phyloP scores from a whole-genome alignment of 1,140 invertebrate genomes.

The Dendroctonus valens region DNA sequence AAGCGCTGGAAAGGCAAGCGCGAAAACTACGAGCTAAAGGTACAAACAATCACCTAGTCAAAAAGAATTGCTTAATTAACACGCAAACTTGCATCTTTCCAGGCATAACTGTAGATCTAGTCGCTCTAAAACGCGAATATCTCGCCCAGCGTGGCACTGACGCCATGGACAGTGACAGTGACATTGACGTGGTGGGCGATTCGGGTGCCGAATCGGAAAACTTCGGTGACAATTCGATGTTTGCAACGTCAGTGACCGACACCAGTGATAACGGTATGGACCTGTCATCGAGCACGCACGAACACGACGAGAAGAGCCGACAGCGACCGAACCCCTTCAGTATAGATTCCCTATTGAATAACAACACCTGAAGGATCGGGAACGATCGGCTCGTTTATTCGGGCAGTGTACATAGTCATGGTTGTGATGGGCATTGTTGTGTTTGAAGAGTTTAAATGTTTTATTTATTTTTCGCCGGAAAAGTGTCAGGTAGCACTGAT shows the following conservation, averaged over 20 bases:
- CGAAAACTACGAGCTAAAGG: conserved; percentile 87
- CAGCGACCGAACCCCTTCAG: conserved; percentile 75
- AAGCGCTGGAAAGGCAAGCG: conserved; percentile 89
- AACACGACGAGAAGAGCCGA: conserved; percentile 56
- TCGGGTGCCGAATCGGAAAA: conserved; percentile 61
- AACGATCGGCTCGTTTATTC: too few relatives aligned
- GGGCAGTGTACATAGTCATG: conserved; percentile 15
- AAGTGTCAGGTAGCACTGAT: neutral
- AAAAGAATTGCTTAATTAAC: too few relatives aligned
- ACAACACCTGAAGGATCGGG: conserved; percentile 50
- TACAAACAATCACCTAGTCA: neutral
- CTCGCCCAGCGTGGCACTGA: conserved; percentile 65
- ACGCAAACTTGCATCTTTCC: neutral
- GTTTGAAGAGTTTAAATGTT: conserved; percentile 1
- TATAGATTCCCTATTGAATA: conserved; percentile 79
- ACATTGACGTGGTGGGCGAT: conserved; percentile 70
- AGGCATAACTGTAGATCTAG: conserved; percentile 77
- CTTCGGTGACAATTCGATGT: conserved; percentile 50
- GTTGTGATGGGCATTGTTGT: conserved; percentile 8
- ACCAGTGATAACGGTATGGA: conserved; percentile 49
- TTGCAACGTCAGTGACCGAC: conserved; percentile 42
- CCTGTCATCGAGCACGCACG: conserved; percentile 47
- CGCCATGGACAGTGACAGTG: conserved; percentile 61
- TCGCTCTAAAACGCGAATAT: conserved; percentile 81
- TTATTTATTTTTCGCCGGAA: conserved; percentile 2